Conservation (phyloP, 2,797 vertebrate species). For the Acanthiza pusilla region DNA sequence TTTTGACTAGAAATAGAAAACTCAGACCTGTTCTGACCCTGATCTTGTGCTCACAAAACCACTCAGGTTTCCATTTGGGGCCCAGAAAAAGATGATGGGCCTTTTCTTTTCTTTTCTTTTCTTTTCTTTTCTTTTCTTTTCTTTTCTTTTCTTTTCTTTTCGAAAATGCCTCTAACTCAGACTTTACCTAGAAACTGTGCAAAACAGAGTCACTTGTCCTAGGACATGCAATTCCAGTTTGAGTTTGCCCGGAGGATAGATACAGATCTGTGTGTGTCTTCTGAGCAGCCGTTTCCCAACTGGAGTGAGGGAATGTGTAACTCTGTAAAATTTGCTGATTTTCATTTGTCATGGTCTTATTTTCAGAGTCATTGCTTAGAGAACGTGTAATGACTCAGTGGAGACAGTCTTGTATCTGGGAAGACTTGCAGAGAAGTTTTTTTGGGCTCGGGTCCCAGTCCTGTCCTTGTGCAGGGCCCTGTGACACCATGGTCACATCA, state of each 20-base stretch:
- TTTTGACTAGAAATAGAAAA: slow-evolving; percentile 44
- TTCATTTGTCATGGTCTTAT: background rate
- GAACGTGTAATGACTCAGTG: background rate
- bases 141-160: background rate
- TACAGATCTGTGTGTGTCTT: background rate
- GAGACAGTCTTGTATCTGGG: background rate
- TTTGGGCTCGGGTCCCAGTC: background rate
- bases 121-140: background rate
- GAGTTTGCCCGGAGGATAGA: background rate
- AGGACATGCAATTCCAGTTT: background rate
- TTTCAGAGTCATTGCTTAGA: background rate
- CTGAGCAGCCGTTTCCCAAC: background rate
- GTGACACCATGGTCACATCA: background rate
- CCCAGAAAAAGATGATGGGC: background rate
- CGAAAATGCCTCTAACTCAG: background rate
- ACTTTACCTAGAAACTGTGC: background rate
- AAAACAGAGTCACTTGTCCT: background rate
- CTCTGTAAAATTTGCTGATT: background rate
- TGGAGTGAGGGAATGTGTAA: rapidly evolving
- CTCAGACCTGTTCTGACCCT: slow-evolving; percentile 18
- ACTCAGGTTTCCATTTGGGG: background rate
- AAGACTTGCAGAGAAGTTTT: background rate
- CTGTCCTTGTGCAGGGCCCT: background rate
- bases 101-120: background rate
- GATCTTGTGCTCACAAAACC: background rate